Evolutionary conservation across 2,113 vertebrate species (phyloP).

Genomic region (Crotalus viridis): DNA sequence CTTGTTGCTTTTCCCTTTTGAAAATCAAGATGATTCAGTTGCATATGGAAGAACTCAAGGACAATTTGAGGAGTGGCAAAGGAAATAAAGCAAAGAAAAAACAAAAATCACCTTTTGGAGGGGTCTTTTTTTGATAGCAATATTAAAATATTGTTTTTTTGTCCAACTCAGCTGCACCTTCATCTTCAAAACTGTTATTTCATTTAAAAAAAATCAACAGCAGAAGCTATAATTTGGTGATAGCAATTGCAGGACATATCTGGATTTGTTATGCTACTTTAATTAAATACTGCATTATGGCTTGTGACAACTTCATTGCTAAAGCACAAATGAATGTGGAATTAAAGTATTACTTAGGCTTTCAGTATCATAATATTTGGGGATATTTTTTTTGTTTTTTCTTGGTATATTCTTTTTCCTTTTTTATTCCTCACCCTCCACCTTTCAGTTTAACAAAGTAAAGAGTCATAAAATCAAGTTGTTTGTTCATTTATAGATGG

Average conservation of each 20-base stretch:
- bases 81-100: constrained; percentile 2
- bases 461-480: constrained; percentile 71
- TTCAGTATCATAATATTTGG: constrained; percentile 56
- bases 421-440: constrained; percentile 56
- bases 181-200: constrained; percentile 51
- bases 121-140: neutral
- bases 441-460: constrained; percentile 66
- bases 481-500: constrained; percentile 74
- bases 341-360: constrained; percentile 78
- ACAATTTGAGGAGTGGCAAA: neutral
- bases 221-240: constrained; percentile 62
- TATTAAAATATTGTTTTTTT: constrained; percentile 45
- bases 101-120: neutral
- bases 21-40: constrained; percentile 26
- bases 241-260: constrained; percentile 71
- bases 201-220: constrained; percentile 56
- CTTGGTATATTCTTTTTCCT: neutral
- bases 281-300: constrained; percentile 79
- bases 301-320: constrained; percentile 71
- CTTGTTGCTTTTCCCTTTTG: neutral
- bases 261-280: constrained; percentile 69
- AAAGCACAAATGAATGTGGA: constrained; percentile 69
- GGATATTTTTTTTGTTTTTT: constrained; percentile 28
- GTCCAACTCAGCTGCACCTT: constrained; percentile 48
- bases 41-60: neutral